Evolutionary conservation across 2,888 invertebrate species (phyloP).

Genomic region (Drosophila koepferae): DNA sequence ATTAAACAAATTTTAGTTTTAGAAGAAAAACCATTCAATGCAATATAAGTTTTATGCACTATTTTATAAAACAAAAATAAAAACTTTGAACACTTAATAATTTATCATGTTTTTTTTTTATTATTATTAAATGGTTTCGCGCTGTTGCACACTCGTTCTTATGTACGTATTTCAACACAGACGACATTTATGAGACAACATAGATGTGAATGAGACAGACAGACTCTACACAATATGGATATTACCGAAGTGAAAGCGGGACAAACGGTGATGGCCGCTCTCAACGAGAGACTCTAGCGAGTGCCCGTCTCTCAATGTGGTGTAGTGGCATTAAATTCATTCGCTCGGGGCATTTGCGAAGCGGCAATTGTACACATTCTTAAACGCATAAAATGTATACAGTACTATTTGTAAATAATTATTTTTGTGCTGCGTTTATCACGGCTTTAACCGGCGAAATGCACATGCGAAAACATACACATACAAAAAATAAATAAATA

Average conservation of each 20-base stretch:
- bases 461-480: background rate
- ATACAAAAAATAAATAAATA: background rate
- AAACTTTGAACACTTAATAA: constrained; percentile 17
- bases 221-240: background rate
- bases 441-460: background rate
- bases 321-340: constrained; percentile 36
- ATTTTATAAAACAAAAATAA: background rate
- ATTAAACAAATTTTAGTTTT: background rate
- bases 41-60: background rate
- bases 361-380: constrained; percentile 3
- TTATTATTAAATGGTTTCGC: constrained; percentile 40
- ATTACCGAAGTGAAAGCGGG: constrained; percentile 13
- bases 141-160: constrained; percentile 41
- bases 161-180: constrained; percentile 32
- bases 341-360: constrained; percentile 23
- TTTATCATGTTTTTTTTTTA: constrained; percentile 42
- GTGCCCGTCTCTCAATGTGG: constrained; percentile 20
- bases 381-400: constrained; percentile 3
- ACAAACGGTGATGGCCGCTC: constrained; percentile 17
- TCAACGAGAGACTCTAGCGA: constrained; percentile 35
- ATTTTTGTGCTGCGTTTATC: background rate
- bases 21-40: background rate
- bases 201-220: constrained; percentile 41
- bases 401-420: background rate
- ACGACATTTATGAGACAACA: constrained; percentile 26